These are phyloP conservation scores for Anguilla rostrata DNA, from an alignment of 2,113 vertebrate genomes.

Conservation along the genomic window DNA sequence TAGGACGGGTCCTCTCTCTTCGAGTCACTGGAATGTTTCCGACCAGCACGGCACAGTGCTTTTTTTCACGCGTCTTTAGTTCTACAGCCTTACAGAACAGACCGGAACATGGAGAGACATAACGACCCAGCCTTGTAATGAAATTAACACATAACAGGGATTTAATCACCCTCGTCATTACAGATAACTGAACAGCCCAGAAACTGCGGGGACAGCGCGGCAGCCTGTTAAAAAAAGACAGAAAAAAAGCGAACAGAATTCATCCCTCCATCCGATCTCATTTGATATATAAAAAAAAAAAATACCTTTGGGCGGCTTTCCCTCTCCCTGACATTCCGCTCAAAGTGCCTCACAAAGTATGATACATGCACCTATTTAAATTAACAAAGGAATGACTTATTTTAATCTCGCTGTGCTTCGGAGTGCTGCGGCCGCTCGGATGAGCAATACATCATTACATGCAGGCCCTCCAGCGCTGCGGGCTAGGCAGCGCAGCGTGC, in stretches of 20 bases:
- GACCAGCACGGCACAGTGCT: neutral
- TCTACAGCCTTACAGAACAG: neutral
- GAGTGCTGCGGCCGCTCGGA: slow-evolving; percentile 84
- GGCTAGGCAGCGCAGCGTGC: slow-evolving; percentile 78
- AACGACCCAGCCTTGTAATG: slow-evolving; percentile 65
- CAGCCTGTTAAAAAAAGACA: slow-evolving; percentile 61
- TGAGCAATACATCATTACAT: slow-evolving; percentile 94
- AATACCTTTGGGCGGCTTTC: slow-evolving; percentile 94
- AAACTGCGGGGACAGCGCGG: slow-evolving; percentile 50
- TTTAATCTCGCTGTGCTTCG: slow-evolving; percentile 92
- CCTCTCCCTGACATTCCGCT: slow-evolving; percentile 80
- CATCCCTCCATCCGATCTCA: slow-evolving; percentile 82
- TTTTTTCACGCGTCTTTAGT: neutral
- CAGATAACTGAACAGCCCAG: slow-evolving; percentile 76
- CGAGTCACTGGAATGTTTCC: neutral
- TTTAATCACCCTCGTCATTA: slow-evolving; percentile 80
- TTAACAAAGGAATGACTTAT: slow-evolving; percentile 98
- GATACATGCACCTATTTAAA: slow-evolving; percentile 99
- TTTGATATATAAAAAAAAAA: slow-evolving; percentile 94
- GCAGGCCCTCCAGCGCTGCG: slow-evolving; percentile 84
- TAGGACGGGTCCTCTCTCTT: neutral
- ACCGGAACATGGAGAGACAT: neutral
- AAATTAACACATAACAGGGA: slow-evolving; percentile 77
- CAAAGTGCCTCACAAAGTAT: slow-evolving; percentile 89
- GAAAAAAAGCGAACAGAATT: slow-evolving; percentile 76